Conservation (phyloP, 2,113 vertebrate species). For the Accipiter cooperii region DNA sequence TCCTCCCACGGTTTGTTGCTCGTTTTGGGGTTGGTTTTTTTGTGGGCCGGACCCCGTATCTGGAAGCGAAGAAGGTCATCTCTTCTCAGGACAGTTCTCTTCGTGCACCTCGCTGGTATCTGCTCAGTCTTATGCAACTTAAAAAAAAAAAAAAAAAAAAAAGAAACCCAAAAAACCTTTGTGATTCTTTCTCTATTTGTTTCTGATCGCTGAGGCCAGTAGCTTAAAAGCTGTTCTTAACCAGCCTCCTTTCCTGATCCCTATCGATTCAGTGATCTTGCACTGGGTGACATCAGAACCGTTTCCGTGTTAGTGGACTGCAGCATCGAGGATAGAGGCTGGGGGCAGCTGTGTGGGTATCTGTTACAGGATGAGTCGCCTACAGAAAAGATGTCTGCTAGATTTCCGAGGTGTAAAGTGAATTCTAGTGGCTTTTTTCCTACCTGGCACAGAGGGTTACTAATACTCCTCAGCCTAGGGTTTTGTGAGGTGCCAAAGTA, state of each 20-base stretch:
- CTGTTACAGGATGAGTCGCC: not conserved
- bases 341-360: not conserved
- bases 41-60: not conserved
- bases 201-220: not conserved
- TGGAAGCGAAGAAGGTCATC: not conserved
- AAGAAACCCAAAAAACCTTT: fast-evolving
- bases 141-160: no score
- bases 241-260: not conserved
- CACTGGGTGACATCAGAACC: conserved; percentile 25
- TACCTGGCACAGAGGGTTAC: not conserved
- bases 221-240: not conserved
- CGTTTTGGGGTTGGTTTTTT: no score
- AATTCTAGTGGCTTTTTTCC: not conserved
- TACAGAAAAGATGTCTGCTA: not conserved
- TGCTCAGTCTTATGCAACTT: not conserved
- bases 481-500: not conserved
- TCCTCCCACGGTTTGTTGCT: not conserved
- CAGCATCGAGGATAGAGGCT: conserved; percentile 9
- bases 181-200: not conserved
- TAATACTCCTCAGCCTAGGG: not conserved
- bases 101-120: fast-evolving
- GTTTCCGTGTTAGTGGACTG: not conserved
- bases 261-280: conserved; percentile 36
- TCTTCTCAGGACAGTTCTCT: not conserved
- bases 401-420: not conserved